Evolutionary conservation across 2,888 invertebrate genomes (phyloP), one percentile per base, ranked within the genome.

Genomic region (Cephus spinipes): DNA sequence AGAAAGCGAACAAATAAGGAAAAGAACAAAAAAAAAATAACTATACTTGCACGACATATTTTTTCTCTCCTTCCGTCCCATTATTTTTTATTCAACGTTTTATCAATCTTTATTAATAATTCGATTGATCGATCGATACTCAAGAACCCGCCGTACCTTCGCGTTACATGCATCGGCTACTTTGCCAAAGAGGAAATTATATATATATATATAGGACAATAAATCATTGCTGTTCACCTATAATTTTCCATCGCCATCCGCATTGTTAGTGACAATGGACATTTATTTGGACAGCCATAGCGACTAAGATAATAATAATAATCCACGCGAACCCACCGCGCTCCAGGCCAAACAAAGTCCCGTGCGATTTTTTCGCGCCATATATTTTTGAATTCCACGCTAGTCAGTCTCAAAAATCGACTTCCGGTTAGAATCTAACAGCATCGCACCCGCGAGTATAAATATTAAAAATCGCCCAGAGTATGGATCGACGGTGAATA

Each of bases 161-260:
- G 55, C 2, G 15, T 9, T 23, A 55, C 55, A 2, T 9, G 55
- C 23, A 23, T 23, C 55, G 55, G 23, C 6, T 23, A 4, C 55
- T 55, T 23, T 23, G 9, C 55, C 15, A 55, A 55, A 55, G 55
- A 55, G 55, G 23, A 55, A 23, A 23, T 34, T 1, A 34, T 34
- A 34, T 34, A 34, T 34, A 34, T 34, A 31, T 6, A 33, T 4
- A 32, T 4, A 33, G 6, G 31, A 71, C 31, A 31, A 74, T 74
- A 74, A 74, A 74, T 74, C 74, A 74, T 74, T 74, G 15, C 74
- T 35, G 23, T 74, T 74, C 34, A 74, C 74, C 35, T 35, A 74
- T 74, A 74, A 74, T 74, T 35, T 34, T 15, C 35, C 74, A 23
- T 30, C 9, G 35, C 36, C 74, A 23, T 33, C 35, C 3, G 35